These are phyloP conservation scores for Hymenochirus boettgeri DNA, from an alignment of 2,113 vertebrate genomes.

Conservation along the genomic window DNA sequence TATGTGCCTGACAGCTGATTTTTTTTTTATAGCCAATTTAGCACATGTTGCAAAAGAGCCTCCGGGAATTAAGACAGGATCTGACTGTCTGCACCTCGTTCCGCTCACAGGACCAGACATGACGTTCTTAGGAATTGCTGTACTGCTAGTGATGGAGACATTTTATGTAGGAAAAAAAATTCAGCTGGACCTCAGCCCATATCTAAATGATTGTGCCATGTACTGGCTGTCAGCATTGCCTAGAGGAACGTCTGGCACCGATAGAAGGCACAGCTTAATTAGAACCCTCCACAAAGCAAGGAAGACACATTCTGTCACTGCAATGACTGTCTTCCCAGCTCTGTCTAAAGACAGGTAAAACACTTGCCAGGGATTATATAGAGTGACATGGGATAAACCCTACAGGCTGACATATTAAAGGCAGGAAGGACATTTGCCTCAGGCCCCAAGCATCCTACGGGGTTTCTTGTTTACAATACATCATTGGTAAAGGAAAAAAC, in stretches of 20 bases:
- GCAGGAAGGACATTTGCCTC: no score
- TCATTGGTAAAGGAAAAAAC: no score
- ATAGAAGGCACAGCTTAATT: constrained; percentile 31
- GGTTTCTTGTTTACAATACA: no score
- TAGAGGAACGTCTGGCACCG: constrained; percentile 7
- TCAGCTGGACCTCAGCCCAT: constrained; percentile 15
- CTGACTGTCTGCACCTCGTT: neutral
- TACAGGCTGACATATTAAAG: no score
- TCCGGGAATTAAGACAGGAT: constrained; percentile 3
- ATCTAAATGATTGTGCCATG: constrained; percentile 19
- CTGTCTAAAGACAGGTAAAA: neutral
- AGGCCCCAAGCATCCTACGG: no score
- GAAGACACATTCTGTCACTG: constrained; percentile 19
- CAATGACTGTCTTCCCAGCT: neutral
- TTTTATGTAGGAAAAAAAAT: neutral
- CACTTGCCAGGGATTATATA: neutral
- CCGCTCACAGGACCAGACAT: constrained; percentile 1
- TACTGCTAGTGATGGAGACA: constrained; percentile 21
- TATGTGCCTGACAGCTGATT: constrained; percentile 3
- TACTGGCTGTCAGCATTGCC: constrained; percentile 22
- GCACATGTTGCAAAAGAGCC: constrained; percentile 19
- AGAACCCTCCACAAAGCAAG: constrained; percentile 15
- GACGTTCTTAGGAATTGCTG: neutral
- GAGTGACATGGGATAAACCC: no score
- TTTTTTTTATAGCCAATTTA: constrained; percentile 14